These are phyloP conservation scores for Butorides virescens DNA, from an alignment of 2,113 vertebrate genomes.

Conservation along the genomic window DNA sequence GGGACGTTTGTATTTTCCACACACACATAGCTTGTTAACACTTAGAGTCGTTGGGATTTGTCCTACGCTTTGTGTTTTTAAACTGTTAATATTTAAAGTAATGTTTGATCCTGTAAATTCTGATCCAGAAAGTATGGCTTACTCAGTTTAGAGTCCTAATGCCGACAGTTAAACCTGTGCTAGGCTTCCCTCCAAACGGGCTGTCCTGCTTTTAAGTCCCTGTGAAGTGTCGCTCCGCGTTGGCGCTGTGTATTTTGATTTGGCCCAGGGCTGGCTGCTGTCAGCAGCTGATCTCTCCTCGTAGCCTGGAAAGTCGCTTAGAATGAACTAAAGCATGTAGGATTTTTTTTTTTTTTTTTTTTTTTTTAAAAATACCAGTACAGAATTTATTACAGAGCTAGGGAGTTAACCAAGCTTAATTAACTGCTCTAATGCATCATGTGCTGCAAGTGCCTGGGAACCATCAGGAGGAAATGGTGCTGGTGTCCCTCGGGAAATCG, in stretches of 20 bases:
- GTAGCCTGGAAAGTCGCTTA: not conserved
- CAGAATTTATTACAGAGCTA: not conserved
- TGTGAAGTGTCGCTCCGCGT: not conserved
- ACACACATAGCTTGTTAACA: not conserved
- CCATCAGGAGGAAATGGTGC: not conserved
- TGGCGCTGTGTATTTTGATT: not conserved
- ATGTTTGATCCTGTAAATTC: not conserved
- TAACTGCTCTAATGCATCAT: not conserved
- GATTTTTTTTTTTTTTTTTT: not conserved
- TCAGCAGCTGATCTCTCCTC: not conserved
- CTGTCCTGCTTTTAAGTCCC: not conserved
- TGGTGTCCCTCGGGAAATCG: not conserved
- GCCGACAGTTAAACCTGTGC: not conserved
- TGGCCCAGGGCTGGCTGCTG: not conserved
- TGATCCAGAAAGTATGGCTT: not conserved
- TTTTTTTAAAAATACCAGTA: not conserved
- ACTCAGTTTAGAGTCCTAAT: not conserved
- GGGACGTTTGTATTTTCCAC: not conserved
- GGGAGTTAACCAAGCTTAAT: not conserved
- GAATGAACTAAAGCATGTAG: not conserved
- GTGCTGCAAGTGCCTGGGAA: not conserved
- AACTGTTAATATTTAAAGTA: not conserved
- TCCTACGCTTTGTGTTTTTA: not conserved
- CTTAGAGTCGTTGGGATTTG: not conserved
- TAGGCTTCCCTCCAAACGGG: not conserved